A percentile compares a stretch with the other conserved stretches of the same genome.
phyloP scores from a whole-genome alignment of 2,888 invertebrate genomes.

The Galeruca laticollis region DNA sequence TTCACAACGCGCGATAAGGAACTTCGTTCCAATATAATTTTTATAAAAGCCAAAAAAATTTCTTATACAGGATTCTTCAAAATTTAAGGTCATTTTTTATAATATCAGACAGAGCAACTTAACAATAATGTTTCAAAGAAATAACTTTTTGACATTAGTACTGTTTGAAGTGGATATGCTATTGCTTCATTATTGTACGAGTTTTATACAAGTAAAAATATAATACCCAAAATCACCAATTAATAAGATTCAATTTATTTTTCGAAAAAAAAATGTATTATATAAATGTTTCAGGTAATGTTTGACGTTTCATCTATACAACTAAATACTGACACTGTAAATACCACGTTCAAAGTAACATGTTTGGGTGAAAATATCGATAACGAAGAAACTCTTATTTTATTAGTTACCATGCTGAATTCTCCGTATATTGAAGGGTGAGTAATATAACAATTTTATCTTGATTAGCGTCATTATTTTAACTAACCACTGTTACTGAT shows the following conservation, averaged over 20 bases:
- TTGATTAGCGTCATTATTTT: too few relatives aligned
- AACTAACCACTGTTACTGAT: too few relatives aligned
- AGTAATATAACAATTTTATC: constrained; percentile 26
- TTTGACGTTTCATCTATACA: constrained; percentile 44
- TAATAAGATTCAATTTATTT: background rate
- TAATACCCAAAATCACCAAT: too few relatives aligned
- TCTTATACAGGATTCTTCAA: too few relatives aligned
- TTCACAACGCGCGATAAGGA: too few relatives aligned
- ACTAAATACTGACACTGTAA: constrained; percentile 29
- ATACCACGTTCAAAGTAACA: constrained; percentile 42
- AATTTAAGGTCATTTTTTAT: too few relatives aligned
- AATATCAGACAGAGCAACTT: too few relatives aligned
- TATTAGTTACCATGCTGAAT: constrained; percentile 41
- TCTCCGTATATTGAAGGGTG: constrained; percentile 51
- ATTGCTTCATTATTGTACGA: background rate
- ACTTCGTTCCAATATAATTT: too few relatives aligned
- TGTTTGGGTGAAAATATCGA: constrained; percentile 47
- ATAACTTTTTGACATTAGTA: too few relatives aligned
- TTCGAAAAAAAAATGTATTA: background rate
- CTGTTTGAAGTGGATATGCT: background rate
- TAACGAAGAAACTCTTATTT: constrained; percentile 23
- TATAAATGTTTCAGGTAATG: constrained; percentile 38
- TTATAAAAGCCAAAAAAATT: too few relatives aligned
- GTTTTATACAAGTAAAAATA: too few relatives aligned
- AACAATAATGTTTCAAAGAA: too few relatives aligned